Conservation (phyloP, 2,113 vertebrate species). For the Grantiella picta region DNA sequence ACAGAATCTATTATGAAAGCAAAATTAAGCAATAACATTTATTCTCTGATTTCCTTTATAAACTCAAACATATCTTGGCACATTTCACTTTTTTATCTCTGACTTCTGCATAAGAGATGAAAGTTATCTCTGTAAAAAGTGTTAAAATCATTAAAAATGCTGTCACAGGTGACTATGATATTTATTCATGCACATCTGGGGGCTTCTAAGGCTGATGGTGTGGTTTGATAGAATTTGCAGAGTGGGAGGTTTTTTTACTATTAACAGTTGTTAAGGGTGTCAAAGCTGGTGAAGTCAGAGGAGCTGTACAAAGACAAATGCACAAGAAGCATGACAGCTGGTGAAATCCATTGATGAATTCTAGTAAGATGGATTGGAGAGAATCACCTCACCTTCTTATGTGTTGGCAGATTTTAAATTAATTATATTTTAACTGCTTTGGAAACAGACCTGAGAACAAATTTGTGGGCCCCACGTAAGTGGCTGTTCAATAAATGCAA, state of each 20-base stretch:
- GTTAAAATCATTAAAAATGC: background rate
- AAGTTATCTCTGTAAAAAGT: conserved; percentile 24
- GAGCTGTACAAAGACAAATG: conserved; percentile 29
- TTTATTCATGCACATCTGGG: conserved; percentile 38
- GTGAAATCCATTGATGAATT: conserved; percentile 41
- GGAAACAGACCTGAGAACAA: conserved; percentile 11
- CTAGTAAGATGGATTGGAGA: conserved; percentile 28
- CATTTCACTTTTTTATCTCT: background rate
- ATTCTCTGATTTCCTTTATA: conserved; percentile 37
- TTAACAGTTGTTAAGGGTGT: conserved; percentile 25
- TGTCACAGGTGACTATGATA: conserved; percentile 37
- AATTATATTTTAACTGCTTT: conserved; percentile 37
- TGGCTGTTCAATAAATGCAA: background rate
- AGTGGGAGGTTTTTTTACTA: background rate
- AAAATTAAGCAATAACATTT: background rate
- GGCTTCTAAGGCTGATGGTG: background rate
- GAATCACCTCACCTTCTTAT: background rate
- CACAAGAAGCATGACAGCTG: background rate
- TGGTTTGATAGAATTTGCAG: conserved; percentile 44
- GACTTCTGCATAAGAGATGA: background rate
- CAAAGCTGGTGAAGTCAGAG: conserved; percentile 15
- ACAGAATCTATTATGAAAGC: background rate
- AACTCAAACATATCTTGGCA: conserved; percentile 12
- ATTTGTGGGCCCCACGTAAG: background rate
- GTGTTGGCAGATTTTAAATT: conserved; percentile 14